These are phyloP conservation scores for Aplochiton taeniatus DNA, from an alignment of 2,797 vertebrate genomes.

Conservation along the genomic window DNA sequence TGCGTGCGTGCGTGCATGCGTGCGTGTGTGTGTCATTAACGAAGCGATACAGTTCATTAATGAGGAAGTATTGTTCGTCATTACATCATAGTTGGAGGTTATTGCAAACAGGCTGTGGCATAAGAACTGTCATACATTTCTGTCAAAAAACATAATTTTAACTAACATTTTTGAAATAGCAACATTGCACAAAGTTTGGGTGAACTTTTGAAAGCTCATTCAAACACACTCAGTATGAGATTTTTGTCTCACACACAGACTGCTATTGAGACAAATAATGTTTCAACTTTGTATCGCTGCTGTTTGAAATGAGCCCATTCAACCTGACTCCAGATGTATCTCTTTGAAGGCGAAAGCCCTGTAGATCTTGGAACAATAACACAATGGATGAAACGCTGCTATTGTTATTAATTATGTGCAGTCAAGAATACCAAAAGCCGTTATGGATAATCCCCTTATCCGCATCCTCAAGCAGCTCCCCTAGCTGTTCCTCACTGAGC, in stretches of 20 bases:
- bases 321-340: slow-evolving; percentile 37
- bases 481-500: slow-evolving; percentile 57
- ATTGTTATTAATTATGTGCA: slow-evolving; percentile 47
- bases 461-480: slow-evolving; percentile 65
- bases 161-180: slow-evolving; percentile 52
- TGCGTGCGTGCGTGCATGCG: not conserved
- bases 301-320: slow-evolving; percentile 32
- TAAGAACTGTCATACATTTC: slow-evolving; percentile 78
- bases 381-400: slow-evolving; percentile 55
- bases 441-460: slow-evolving; percentile 71
- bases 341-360: slow-evolving; percentile 70
- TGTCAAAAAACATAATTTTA: slow-evolving; percentile 63
- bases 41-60: slow-evolving; percentile 59
- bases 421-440: slow-evolving; percentile 68
- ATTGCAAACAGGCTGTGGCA: slow-evolving; percentile 76
- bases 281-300: slow-evolving; percentile 8
- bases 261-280: too few species aligned
- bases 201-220: slow-evolving; percentile 25
- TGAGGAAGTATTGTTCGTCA: slow-evolving; percentile 66
- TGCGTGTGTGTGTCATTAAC: slow-evolving; percentile 10
- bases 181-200: slow-evolving; percentile 60
- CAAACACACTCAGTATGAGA: not conserved
- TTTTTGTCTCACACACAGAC: slow-evolving; percentile 4
- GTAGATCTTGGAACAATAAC: slow-evolving; percentile 61
- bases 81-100: slow-evolving; percentile 74